phyloP scores from a whole-genome alignment of 2,113 vertebrate genomes.

The Alaudala cheleensis region DNA sequence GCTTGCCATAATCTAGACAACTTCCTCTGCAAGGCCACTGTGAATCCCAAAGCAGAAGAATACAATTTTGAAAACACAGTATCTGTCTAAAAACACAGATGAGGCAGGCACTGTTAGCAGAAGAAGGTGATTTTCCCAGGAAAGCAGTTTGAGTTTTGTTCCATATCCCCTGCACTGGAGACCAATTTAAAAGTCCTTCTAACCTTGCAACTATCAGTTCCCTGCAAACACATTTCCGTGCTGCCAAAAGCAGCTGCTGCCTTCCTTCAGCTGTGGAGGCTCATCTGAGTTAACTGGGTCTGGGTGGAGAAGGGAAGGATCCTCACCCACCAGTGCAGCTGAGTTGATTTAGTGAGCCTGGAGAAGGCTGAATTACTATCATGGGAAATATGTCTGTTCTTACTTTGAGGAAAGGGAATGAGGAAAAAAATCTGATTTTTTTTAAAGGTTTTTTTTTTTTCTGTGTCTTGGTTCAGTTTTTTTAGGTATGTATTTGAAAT shows the following conservation, averaged over 20 bases:
- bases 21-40: not conserved
- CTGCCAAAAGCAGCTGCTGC: not conserved
- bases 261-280: not conserved
- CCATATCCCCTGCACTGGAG: rapidly evolving
- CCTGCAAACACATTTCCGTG: not conserved
- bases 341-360: not conserved
- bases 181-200: not conserved
- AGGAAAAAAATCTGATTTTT: no score
- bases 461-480: not conserved
- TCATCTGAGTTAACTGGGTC: not conserved
- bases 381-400: not conserved
- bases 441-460: not conserved
- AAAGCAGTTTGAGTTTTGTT: not conserved
- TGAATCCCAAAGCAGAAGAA: not conserved
- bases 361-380: not conserved
- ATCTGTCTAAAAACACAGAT: not conserved
- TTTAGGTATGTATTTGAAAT: not conserved
- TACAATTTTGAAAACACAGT: not conserved
- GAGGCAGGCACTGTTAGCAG: not conserved
- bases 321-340: not conserved
- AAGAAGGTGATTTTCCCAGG: not conserved
- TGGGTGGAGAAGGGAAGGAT: not conserved
- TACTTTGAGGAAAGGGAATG: not conserved
- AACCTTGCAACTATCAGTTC: not conserved
- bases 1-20: not conserved